phyloP scores from a whole-genome alignment of 2,888 invertebrate genomes.

The Phengaris arion region DNA sequence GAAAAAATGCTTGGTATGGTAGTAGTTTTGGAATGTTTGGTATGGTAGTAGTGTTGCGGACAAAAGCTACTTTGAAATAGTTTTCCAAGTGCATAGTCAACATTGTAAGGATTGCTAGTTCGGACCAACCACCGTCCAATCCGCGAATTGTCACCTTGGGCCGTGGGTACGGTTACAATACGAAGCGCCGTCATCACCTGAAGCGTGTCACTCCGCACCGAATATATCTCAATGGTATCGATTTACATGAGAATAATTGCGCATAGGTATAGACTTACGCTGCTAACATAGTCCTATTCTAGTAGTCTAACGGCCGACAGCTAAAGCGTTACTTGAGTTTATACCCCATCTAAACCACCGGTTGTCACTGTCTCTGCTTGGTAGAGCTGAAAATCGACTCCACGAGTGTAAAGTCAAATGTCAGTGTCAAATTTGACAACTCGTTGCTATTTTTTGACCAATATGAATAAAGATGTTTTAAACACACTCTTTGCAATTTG shows the following conservation, averaged over 20 bases:
- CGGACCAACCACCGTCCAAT: slow-evolving; percentile 47
- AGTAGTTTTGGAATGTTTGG: too few relatives aligned
- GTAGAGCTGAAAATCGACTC: not conserved
- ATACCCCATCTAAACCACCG: too few relatives aligned
- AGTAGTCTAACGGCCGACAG: too few relatives aligned
- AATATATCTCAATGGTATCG: slow-evolving; percentile 65
- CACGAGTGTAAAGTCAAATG: too few relatives aligned
- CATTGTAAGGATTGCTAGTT: not conserved
- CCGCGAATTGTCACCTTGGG: slow-evolving; percentile 61
- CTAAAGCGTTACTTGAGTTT: too few relatives aligned
- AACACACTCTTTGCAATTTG: too few relatives aligned
- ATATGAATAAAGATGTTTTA: too few relatives aligned
- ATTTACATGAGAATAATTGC: slow-evolving; percentile 50
- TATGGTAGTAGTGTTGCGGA: too few relatives aligned
- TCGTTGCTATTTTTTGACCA: too few relatives aligned
- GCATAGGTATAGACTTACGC: not conserved
- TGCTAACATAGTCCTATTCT: too few relatives aligned
- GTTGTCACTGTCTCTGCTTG: not conserved
- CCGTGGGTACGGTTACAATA: slow-evolving; percentile 64
- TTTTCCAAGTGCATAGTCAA: not conserved
- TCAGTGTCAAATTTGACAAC: too few relatives aligned
- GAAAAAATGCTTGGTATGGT: too few relatives aligned
- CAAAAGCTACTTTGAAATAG: not conserved
- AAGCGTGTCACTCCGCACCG: slow-evolving; percentile 68
- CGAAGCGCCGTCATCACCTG: slow-evolving; percentile 58